Evolutionary conservation across 1,140 invertebrate genomes (phyloP).

Genomic region (Thaumatotibia leucotreta): DNA sequence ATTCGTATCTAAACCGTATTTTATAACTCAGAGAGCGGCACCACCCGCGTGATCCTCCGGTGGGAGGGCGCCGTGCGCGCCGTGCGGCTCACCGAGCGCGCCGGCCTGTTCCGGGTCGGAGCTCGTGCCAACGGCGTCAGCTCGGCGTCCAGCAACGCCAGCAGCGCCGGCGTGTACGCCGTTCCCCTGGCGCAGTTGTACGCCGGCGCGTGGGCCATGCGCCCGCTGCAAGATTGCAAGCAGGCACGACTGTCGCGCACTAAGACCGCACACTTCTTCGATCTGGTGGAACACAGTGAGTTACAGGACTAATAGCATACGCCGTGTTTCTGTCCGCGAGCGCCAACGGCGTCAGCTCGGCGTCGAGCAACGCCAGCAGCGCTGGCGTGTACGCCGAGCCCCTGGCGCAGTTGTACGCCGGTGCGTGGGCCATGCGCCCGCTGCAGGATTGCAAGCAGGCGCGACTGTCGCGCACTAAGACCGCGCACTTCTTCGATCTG

Average conservation of each 20-base stretch:
- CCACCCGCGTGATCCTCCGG: conserved; percentile 56
- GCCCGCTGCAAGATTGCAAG: conserved; percentile 67
- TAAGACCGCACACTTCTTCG: conserved; percentile 65
- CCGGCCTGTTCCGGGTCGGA: conserved; percentile 58
- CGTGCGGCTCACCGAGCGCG: conserved; percentile 55
- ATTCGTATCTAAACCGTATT: too few species aligned
- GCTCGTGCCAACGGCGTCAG: conserved; percentile 42
- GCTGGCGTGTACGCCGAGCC: conserved; percentile 63
- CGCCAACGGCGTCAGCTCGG: conserved; percentile 40
- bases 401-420: too few species aligned
- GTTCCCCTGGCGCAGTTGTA: conserved; percentile 51
- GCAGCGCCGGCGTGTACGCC: conserved; percentile 63
- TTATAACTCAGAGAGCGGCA: conserved; percentile 51
- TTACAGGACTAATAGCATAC: too few species aligned
- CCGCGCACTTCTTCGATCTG: too few species aligned
- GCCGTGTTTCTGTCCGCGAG: conserved; percentile 48
- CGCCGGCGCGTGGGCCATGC: conserved; percentile 67
- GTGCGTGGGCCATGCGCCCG: too few species aligned
- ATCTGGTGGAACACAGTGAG: conserved; percentile 60
- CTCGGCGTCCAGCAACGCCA: conserved; percentile 53
- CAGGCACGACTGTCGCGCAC: conserved; percentile 60
- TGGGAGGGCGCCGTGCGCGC: conserved; percentile 65
- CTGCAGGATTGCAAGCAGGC: too few species aligned
- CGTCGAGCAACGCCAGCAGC: conserved; percentile 54
- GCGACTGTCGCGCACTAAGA: too few species aligned